These are phyloP conservation scores for Nothoprocta pentlandii DNA, from an alignment of 2,113 vertebrate species.

Conservation along the genomic window DNA sequence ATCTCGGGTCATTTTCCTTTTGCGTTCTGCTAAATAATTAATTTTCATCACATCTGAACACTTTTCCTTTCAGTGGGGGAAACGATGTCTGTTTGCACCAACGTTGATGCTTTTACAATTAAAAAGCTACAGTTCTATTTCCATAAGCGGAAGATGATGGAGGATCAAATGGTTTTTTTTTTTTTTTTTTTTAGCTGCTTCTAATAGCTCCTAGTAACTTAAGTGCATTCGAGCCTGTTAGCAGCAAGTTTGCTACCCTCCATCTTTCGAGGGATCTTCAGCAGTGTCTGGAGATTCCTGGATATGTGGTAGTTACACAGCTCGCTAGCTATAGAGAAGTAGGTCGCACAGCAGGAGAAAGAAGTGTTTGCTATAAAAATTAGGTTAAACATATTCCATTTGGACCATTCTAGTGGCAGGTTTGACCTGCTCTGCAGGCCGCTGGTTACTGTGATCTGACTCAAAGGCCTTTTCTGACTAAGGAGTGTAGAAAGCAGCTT, in stretches of 20 bases:
- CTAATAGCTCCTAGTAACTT: too few species aligned
- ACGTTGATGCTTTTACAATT: background rate
- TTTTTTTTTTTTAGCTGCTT: too few species aligned
- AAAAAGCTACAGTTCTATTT: background rate
- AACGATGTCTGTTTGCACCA: background rate
- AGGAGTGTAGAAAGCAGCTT: background rate
- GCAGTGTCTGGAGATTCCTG: background rate
- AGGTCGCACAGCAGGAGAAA: accelerated
- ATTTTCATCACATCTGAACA: background rate
- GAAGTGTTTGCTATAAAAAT: accelerated
- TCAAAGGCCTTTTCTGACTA: background rate
- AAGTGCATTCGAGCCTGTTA: too few species aligned
- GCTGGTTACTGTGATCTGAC: background rate
- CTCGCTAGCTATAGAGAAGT: accelerated
- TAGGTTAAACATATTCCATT: too few species aligned
- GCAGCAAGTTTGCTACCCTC: too few species aligned
- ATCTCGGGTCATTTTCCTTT: background rate
- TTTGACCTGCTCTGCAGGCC: background rate
- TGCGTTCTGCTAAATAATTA: background rate
- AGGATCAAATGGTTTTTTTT: background rate
- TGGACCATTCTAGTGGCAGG: too few species aligned
- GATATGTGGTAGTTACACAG: too few species aligned
- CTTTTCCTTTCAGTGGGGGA: background rate
- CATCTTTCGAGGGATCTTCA: background rate
- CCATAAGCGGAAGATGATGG: background rate